A percentile compares a stretch with the other conserved stretches of the same genome.
Evolutionary conservation across 2,888 invertebrate species (phyloP).

Genomic region (Eustalomyia histrio): DNA sequence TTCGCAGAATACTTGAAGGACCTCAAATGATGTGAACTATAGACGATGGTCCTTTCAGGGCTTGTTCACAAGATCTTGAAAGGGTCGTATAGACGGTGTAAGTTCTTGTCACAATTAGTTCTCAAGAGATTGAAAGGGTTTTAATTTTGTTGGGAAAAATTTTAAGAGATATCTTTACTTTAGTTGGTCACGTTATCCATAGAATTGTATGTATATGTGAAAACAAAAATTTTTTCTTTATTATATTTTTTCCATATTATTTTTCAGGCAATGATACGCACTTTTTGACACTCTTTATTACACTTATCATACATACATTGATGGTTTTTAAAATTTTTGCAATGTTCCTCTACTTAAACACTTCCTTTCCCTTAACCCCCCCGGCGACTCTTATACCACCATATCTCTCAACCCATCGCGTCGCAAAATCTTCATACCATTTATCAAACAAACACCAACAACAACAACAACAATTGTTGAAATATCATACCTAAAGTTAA

Average conservation of each 20-base stretch:
- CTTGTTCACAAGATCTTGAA: too few relatives aligned
- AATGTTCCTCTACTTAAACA: conserved; percentile 39
- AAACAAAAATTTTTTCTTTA: conserved; percentile 33
- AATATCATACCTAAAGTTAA: conserved; percentile 55
- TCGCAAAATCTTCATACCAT: neutral
- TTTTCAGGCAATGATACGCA: conserved; percentile 64
- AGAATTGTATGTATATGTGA: neutral
- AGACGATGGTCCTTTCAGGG: too few relatives aligned
- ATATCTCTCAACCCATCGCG: neutral
- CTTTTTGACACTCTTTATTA: conserved; percentile 61
- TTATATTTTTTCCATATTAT: conserved; percentile 44
- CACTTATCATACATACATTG: neutral
- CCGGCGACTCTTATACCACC: neutral
- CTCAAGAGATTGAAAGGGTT: too few relatives aligned
- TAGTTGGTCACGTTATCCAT: neutral
- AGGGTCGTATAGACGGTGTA: too few relatives aligned
- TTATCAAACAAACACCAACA: conserved; percentile 56
- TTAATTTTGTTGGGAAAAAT: too few relatives aligned
- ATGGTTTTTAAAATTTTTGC: conserved; percentile 16
- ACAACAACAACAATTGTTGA: conserved; percentile 58
- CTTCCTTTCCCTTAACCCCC: neutral
- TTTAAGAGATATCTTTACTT: too few relatives aligned
- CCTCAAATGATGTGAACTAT: too few relatives aligned
- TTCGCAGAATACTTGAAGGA: too few relatives aligned
- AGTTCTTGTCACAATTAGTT: too few relatives aligned